Conservation (phyloP, 2,797 vertebrate genomes). For the Micromesistius poutassou region DNA sequence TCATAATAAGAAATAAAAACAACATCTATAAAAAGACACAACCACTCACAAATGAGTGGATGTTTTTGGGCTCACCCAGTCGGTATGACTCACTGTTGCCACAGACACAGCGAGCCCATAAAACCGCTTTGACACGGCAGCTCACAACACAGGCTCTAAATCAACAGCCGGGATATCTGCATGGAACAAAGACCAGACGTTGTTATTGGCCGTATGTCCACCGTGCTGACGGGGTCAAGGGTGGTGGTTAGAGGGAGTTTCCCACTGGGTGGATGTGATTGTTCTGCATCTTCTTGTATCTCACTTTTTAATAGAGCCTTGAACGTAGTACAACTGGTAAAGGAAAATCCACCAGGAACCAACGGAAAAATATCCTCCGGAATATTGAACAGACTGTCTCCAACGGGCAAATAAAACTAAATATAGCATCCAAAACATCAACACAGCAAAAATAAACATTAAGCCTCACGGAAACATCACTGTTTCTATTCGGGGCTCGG, state of each 20-base stretch:
- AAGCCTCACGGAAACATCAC: neutral
- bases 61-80: slow-evolving; percentile 50
- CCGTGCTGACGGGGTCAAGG: neutral
- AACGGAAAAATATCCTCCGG: neutral
- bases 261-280: neutral
- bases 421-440: neutral
- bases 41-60: slow-evolving; percentile 37
- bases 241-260: neutral
- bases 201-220: neutral
- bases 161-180: neutral
- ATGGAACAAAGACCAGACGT: neutral
- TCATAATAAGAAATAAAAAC: neutral
- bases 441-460: neutral
- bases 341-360: neutral
- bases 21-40: slow-evolving; percentile 5
- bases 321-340: neutral
- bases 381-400: neutral
- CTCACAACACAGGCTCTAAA: neutral
- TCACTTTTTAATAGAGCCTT: neutral
- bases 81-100: slow-evolving; percentile 52
- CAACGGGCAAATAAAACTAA: neutral
- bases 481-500: neutral
- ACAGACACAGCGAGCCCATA: slow-evolving; percentile 43
- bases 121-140: slow-evolving; percentile 36
- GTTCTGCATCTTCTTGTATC: neutral